Base-by-base conservation (phyloP, 2,113 vertebrate genomes). In the Echinops telfairi region DNA sequence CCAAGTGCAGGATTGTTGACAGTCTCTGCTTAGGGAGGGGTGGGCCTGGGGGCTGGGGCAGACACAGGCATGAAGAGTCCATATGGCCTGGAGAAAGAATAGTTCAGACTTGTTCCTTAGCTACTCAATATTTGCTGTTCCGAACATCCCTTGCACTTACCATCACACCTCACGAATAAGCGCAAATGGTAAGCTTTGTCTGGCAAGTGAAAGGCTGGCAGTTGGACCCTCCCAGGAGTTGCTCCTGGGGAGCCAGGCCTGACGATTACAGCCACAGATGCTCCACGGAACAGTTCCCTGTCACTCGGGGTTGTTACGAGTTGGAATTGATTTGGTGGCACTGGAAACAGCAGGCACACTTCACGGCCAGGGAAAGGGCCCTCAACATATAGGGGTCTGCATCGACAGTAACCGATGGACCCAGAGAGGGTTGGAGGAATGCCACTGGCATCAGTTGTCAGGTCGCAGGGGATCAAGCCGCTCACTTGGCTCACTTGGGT, bases 71-170 rank as follows among this genome's bases (percentile, higher is more conserved):
- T 27, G 76, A 62, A 40, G 33, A 62, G 22, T 73, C 78, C 64
- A 84, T 68, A 84, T 68, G 75, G 80, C 60, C 80, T 79, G 17
- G 66, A 71, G 90, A 93, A 62, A 80, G 38, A 91, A 84, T 0
- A 36, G 62, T 53, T 64, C 16, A 89, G 66, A 79, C 77, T 27
- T 29, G 62, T 47, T 87, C 57, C 47, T 73, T 73, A 88, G 70
- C 36, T 76, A 64, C 43, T 88, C 33, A 7, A 0, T 38, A 16
- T 60, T 89, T 91, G 40, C 82, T 83, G 29, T 23, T 91, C 16
- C 38, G 80, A 10, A n/a, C n/a, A 83, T 77, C 2, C 81, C 58
- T 90, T 90, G 57, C 6, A 78, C 31, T 87, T 79, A 82, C 19
- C 23, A 22, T 62, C 58, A 70, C 3, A 47, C 43, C 47, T 77